These are phyloP conservation scores for Synchiropus splendidus DNA, from an alignment of 2,113 vertebrate genomes.

Conservation along the genomic window DNA sequence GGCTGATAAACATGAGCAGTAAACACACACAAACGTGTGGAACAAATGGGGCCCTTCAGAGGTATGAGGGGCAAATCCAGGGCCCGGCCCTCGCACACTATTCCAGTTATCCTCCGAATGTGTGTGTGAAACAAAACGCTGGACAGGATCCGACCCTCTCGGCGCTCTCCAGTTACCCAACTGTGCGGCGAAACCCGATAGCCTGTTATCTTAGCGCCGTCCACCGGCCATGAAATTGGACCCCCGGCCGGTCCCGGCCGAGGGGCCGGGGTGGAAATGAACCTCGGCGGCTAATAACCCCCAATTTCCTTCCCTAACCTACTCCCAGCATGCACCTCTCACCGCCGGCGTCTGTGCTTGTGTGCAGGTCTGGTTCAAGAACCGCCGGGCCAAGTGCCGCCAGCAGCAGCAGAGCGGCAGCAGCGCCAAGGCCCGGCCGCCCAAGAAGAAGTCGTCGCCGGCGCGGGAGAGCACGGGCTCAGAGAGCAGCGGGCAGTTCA, in stretches of 20 bases:
- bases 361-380: slow-evolving; percentile 97
- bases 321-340: slow-evolving; percentile 33
- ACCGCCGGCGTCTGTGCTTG: slow-evolving; percentile 16
- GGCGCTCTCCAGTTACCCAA: slow-evolving; percentile 60
- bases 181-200: slow-evolving; percentile 66
- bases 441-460: slow-evolving; percentile 92
- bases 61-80: slow-evolving; percentile 26
- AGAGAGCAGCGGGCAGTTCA: slow-evolving; percentile 96
- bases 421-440: slow-evolving; percentile 81
- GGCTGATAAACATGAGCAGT: too few species aligned
- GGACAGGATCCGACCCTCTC: slow-evolving; percentile 52
- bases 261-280: slow-evolving; percentile 58
- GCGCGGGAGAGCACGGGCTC: slow-evolving; percentile 93
- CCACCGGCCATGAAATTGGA: slow-evolving; percentile 66
- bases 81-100: too few species aligned
- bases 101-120: slow-evolving; percentile 58
- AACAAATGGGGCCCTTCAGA: slow-evolving; percentile 24
- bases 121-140: slow-evolving; percentile 62
- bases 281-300: slow-evolving; percentile 62
- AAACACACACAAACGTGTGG: background rate
- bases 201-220: slow-evolving; percentile 63
- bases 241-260: slow-evolving; percentile 49
- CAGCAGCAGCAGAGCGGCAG: slow-evolving; percentile 89
- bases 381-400: slow-evolving; percentile 78
- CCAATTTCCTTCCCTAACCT: slow-evolving; percentile 60